Evolutionary conservation across 1,140 invertebrate species (phyloP), one percentile per base, ranked within the genome.

Genomic region (Philaenus spumarius): DNA sequence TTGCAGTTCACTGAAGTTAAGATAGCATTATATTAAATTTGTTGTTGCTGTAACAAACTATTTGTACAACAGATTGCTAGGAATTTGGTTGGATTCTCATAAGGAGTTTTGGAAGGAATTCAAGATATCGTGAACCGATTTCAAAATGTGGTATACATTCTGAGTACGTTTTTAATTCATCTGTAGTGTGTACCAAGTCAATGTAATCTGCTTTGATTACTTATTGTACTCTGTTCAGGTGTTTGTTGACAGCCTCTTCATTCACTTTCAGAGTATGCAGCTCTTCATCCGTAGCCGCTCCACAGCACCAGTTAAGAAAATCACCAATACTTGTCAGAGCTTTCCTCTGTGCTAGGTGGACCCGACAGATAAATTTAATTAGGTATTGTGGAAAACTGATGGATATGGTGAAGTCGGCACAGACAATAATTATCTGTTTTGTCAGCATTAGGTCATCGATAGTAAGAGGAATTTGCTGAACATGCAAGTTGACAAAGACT

Each of bases 221-320:
- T 6, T 43, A 14, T 15, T 43, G 40, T 15, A 43, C n/a, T 6
- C n/a, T 6, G n/a, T 43, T 43, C 6, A 43, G n/a, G 20, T 15
- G 40, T 15, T 43, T 43, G 40, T 43, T 15, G 6, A 43, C 40
- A 14, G 5, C 11, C 17, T 14, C 30, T 19, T 30, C 40, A n/a
- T 43, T 19, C 56, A 65, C 46, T 70, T 67, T 64, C 4, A 43
- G n/a, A 4, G n/a, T 43, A 19, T 43, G 40, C 5, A 43, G n/a
- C 40, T 43, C 40, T 15, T 4, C n/a, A 19, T 43, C 40, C 5
- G 40, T 43, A 7, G 40, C 40, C n/a, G 40, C 20, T 4, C 40
- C 40, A 15, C 40, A 43, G 20, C 40, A 43, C 40, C 40, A 43
- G n/a, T 43, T 5, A 6, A 43, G n/a, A 5, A 43, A 15, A 43